Conservation (phyloP, 2,113 vertebrate genomes). For the Grantiella picta region DNA sequence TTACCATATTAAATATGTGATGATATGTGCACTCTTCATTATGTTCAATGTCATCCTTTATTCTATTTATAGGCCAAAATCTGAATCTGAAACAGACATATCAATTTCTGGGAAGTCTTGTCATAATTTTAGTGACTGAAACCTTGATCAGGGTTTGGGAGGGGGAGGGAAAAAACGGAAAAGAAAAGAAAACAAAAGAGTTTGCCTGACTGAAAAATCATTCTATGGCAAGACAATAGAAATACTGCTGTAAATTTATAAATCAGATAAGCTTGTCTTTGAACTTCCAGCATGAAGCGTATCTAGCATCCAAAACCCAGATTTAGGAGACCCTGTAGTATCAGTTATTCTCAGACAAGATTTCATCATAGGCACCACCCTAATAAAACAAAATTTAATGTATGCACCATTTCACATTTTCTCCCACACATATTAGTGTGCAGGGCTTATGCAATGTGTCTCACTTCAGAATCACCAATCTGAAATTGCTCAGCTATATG, state of each 20-base stretch:
- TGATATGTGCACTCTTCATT: not conserved
- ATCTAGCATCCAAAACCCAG: not conserved
- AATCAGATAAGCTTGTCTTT: not conserved
- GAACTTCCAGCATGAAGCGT: not conserved
- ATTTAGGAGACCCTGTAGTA: not conserved
- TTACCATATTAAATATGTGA: conserved; percentile 12
- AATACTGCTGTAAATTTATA: not conserved
- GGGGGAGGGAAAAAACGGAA: not conserved
- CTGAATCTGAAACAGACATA: not conserved
- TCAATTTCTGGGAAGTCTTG: not conserved
- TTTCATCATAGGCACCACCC: not conserved
- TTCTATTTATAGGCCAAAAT: conserved; percentile 39
- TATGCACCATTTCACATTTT: not conserved
- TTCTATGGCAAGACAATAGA: not conserved
- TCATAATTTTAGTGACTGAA: not conserved
- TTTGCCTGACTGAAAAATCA: not conserved
- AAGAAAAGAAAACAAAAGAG: not conserved
- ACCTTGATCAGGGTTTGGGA: not conserved
- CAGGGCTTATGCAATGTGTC: not conserved
- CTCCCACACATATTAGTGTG: not conserved
- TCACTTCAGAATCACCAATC: not conserved
- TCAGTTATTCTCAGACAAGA: not conserved
- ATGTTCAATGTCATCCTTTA: conserved; percentile 4
- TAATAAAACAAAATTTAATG: not conserved
- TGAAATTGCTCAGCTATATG: not conserved